Percentiles rank a stretch among this genome's conserved stretches.
Evolutionary conservation across 2,888 invertebrate species (phyloP).

Genomic region (Epiblema foenella): DNA sequence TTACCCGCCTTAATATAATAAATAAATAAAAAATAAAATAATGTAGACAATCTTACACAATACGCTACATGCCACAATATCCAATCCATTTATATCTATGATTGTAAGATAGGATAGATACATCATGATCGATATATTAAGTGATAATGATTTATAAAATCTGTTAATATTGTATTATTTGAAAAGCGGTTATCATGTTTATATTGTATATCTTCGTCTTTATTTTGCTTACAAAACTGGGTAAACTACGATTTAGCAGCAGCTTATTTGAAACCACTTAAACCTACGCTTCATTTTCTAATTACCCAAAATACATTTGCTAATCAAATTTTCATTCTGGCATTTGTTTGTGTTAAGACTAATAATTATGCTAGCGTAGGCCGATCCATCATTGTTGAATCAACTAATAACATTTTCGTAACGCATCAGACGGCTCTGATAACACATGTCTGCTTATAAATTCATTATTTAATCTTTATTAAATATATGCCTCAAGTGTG

Average conservation of each 20-base stretch:
- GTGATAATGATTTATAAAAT: not conserved
- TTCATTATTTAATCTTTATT: constrained; percentile 51
- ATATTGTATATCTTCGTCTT: not conserved
- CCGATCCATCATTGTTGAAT: constrained; percentile 47
- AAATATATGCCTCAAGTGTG: constrained; percentile 64
- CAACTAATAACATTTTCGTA: constrained; percentile 45
- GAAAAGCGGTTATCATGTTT: not conserved
- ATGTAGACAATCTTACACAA: constrained; percentile 5
- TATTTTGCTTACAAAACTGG: not conserved
- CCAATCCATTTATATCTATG: not conserved
- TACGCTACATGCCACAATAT: not conserved
- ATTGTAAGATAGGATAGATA: not conserved
- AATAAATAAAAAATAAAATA: too few relatives aligned
- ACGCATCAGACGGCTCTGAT: constrained; percentile 40
- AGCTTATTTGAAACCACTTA: not conserved
- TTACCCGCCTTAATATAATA: constrained; percentile 17
- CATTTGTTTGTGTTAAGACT: constrained; percentile 45
- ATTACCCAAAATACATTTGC: constrained; percentile 10
- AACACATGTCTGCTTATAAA: constrained; percentile 57
- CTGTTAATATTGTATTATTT: not conserved
- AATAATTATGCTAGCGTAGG: constrained; percentile 45
- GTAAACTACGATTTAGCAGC: not conserved
- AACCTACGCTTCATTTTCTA: not conserved
- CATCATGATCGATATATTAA: not conserved
- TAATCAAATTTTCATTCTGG: constrained; percentile 45